Evolutionary conservation across 2,797 vertebrate species (phyloP), one percentile per base, ranked within the genome.

Genomic region (Eremophila alpestris): DNA sequence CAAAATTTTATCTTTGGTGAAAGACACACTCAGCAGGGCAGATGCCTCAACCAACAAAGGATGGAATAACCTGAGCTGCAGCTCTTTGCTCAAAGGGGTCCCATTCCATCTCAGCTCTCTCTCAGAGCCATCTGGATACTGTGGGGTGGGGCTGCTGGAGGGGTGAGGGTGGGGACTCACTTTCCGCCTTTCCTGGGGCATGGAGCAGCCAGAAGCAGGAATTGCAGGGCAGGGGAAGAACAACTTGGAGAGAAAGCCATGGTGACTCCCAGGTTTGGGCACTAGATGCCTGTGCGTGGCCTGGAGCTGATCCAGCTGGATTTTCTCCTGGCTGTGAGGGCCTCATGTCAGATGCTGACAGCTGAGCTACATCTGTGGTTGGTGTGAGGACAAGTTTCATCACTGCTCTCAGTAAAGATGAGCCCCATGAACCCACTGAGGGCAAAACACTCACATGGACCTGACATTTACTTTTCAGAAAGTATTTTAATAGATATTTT

Each of bases 401-500:
- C 29, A 4, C 21, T 68, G 6, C 60, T 75, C 60, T 75, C 41
- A 59, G 17, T 7, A 67, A 18, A 54, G 16, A n/a, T 23, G 10
- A 81, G 40, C 17, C 27, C 60, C 30, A 1, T 77, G 60, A 93
- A 48, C 8, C 4, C 29, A 1, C 15, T 38, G 64, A 81, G 67
- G 59, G 21, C 10, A 69, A 77, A 83, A 77, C 23, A 40, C 71
- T 51, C 67, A 5, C 63, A 27, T 52, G 84, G 94, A 85, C 56
- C 29, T 67, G 54, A 74, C 34, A 23, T 8, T 75, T 73, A 68
- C 30, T 92, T 62, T 92, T 56, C 27, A 71, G 49, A 76, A 89
- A 93, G 76, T 55, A 69, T 92, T 96, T 92, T 74, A 59, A 83
- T 84, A 73, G 21, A 10, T 79, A 76, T 74, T 77, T 88, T 76